Evolutionary conservation across 1,140 invertebrate species (phyloP).

Genomic region (Neotoxoptera formosana): DNA sequence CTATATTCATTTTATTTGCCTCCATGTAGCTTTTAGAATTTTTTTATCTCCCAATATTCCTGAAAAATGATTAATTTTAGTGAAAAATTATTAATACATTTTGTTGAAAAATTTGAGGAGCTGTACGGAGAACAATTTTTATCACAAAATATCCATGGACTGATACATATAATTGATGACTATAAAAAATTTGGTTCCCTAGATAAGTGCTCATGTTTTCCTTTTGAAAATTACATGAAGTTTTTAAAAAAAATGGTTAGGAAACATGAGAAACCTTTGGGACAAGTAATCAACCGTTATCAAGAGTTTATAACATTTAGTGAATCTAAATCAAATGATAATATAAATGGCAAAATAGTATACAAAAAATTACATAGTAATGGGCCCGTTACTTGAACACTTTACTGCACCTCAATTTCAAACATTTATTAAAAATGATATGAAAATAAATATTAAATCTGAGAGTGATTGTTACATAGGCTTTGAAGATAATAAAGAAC

Average conservation of each 20-base stretch:
- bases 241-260: not conserved
- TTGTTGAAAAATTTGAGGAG: not conserved
- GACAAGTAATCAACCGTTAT: not conserved
- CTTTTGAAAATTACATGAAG: constrained; percentile 33
- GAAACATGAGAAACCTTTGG: not conserved
- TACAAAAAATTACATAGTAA: no score
- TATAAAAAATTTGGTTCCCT: not conserved
- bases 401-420: not conserved
- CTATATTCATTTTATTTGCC: not conserved
- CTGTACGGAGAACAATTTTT: not conserved
- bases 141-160: not conserved
- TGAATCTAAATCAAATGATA: not conserved
- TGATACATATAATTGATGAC: not conserved
- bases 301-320: not conserved
- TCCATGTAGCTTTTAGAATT: not conserved
- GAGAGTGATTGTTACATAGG: not conserved
- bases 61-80: not conserved
- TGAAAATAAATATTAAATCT: not conserved
- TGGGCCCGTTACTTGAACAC: not conserved
- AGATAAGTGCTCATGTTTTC: not conserved
- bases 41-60: not conserved
- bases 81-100: not conserved
- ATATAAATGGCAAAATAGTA: no score
- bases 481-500: not conserved
- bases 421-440: not conserved